Conservation (phyloP, 2,888 invertebrate species). For the Megaustenia siamemsis region DNA sequence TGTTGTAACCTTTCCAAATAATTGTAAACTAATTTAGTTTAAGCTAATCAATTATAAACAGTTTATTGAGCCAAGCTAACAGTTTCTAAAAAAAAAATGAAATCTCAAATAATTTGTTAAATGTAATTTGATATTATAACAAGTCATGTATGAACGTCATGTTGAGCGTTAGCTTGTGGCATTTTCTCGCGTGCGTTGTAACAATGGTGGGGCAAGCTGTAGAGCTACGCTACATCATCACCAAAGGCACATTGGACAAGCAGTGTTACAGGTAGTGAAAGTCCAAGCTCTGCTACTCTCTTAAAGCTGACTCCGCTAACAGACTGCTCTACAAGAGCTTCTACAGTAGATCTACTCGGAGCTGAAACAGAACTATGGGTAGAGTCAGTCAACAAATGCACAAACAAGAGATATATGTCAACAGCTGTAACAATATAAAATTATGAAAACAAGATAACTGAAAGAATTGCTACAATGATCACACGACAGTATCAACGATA, state of each 20-base stretch:
- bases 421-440: not conserved
- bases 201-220: conserved; percentile 37
- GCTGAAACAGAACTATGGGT: conserved; percentile 48
- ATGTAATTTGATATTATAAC: no score
- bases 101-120: no score
- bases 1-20: no score
- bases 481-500: not conserved
- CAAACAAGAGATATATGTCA: conserved; percentile 2
- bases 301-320: conserved; percentile 40
- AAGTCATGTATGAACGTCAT: no score
- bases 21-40: no score
- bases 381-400: conserved; percentile 25
- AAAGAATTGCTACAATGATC: not conserved
- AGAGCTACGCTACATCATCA: conserved; percentile 47
- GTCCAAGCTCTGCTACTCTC: conserved; percentile 45
- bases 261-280: conserved; percentile 52
- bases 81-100: no score
- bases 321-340: conserved; percentile 42
- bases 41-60: no score
- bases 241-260: conserved; percentile 47
- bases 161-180: not conserved
- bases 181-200: not conserved
- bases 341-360: conserved; percentile 45
- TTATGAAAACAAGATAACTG: not conserved
- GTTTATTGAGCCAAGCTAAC: no score